These are phyloP conservation scores for Diorhabda sublineata DNA, from an alignment of 1,140 invertebrate genomes.

Conservation along the genomic window DNA sequence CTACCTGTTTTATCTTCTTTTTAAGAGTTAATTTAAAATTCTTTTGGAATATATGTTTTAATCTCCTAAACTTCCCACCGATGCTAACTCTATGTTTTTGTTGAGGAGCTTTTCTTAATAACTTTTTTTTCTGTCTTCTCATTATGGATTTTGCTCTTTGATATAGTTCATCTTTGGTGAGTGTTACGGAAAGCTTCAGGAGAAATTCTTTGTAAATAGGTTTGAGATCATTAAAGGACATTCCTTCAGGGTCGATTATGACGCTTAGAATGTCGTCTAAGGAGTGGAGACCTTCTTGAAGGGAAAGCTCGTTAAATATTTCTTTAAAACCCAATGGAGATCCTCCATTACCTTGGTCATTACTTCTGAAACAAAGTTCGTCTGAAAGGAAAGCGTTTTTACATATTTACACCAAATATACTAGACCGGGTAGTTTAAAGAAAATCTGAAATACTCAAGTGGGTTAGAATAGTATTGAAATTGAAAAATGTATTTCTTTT, in stretches of 20 bases:
- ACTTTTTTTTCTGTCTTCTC: slow-evolving; percentile 71
- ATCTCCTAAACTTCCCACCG: slow-evolving; percentile 38
- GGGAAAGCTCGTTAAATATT: slow-evolving; percentile 75
- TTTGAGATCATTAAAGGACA: slow-evolving; percentile 88
- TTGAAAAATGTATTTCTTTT: too few species aligned
- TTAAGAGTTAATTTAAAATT: slow-evolving; percentile 29
- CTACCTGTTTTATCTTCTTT: slow-evolving; percentile 21
- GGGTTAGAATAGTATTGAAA: too few species aligned
- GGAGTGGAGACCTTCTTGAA: slow-evolving; percentile 79
- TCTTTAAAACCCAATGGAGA: slow-evolving; percentile 78
- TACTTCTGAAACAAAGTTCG: slow-evolving; percentile 49
- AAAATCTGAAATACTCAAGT: background rate
- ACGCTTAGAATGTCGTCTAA: slow-evolving; percentile 83
- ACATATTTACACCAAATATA: too few species aligned
- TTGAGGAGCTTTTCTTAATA: slow-evolving; percentile 50
- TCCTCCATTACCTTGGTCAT: slow-evolving; percentile 58
- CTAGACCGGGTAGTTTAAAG: background rate
- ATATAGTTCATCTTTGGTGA: slow-evolving; percentile 86
- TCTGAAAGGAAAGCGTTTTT: background rate
- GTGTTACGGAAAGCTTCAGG: slow-evolving; percentile 76
- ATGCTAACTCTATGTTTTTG: slow-evolving; percentile 50
- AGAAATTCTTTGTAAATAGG: slow-evolving; percentile 87
- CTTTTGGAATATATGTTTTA: slow-evolving; percentile 44
- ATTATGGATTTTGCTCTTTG: slow-evolving; percentile 85
- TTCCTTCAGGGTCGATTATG: slow-evolving; percentile 84